Evolutionary conservation across 2,113 vertebrate species (phyloP), one percentile per base, ranked within the genome.

Genomic region (Hydropotes inermis): DNA sequence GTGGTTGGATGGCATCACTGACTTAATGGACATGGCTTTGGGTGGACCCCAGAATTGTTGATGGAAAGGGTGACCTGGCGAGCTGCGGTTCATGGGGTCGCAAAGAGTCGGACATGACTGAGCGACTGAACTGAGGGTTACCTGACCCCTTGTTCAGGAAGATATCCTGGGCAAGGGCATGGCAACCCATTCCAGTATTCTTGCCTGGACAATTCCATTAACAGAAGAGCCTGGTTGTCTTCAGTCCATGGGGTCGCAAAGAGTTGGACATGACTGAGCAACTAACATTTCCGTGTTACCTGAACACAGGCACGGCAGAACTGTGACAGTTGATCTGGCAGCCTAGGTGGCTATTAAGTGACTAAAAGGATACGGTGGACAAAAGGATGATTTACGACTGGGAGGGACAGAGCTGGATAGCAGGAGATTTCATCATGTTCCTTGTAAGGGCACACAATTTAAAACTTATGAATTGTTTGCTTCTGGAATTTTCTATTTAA

Each of bases 21-120:
- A n/a, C 33, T 67, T 33, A 19, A 36, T 67, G 64, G 33, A 36
- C 4, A 21, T 67, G 17, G 5, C 4, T 67, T 21, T 36, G 64
- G 17, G 33, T 36, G 8, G 10, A 67, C 33, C 19, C 30, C 0
- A 3, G 47, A 50, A 50, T 50, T 50, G 12, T 50, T 50, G 47
- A 50, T 50, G 47, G 47, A 50, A 50, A 50, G 47, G 47, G 47
- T 1, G 5, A 16, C 52, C 52, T 54, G 52, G 52, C 0, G 16
- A 6, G 52, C 52, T 21, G 8, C 0, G 0, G 1, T 21, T 67
- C 8, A 67, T 67, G 33, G 64, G 17, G 33, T 21, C 9, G 3
- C 33, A n/a, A 67, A 67, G 61, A 64, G 14, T 64, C 0, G 1
- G 60, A 33, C 13, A 8, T 7, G 6, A 33, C 30, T 64, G 60